Base-by-base conservation (phyloP, 2,113 vertebrate species). In the Sakesphorus luctuosus region DNA sequence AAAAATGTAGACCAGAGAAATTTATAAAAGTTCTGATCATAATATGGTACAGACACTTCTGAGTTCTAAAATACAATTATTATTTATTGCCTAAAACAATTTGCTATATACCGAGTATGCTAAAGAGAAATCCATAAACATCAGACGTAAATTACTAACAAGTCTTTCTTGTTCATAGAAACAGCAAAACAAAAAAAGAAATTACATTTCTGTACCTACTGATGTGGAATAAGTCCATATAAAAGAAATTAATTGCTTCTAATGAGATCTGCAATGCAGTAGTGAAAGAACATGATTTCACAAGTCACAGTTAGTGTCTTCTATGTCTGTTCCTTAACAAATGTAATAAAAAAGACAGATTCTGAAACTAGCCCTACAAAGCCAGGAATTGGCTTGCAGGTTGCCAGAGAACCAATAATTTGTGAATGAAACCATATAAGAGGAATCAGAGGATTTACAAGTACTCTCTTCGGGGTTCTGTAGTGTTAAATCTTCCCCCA, bases 91-190 rank as follows among this genome's bases (percentile, higher is more conserved):
- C 49, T 97, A 74, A 97, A 97, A 97, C 84, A 84, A 68, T 95
- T 96, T 98, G 65, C 77, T 62, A n/a, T 94, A 79, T 87, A 63
- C 52, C 84, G 46, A 58, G 44, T 89, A 61, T 74, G 62, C 84
- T 97, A 90, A 97, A 95, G 65, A 96, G 65, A 97, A 97, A 97
- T 96, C 84, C 81, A 94, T 96, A 96, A 96, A 96, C 71, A 94
- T 96, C 81, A 96, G 90, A 90, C 35, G 53, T 84, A 97, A 96
- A 95, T 95, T 84, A 91, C 76, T 97, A 95, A 92, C 61, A 97
- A 94, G 78, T 62, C 58, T 92, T 96, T 91, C 62, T 93, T 95
- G 66, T 93, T 97, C 84, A 68, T 89, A 81, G 18, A 87, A 87
- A 82, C 49, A 47, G 61, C 94, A 87, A 44, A 56, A 11, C 6